Evolutionary conservation across 2,113 vertebrate species (phyloP).

Genomic region (Pelmatolapia mariae): DNA sequence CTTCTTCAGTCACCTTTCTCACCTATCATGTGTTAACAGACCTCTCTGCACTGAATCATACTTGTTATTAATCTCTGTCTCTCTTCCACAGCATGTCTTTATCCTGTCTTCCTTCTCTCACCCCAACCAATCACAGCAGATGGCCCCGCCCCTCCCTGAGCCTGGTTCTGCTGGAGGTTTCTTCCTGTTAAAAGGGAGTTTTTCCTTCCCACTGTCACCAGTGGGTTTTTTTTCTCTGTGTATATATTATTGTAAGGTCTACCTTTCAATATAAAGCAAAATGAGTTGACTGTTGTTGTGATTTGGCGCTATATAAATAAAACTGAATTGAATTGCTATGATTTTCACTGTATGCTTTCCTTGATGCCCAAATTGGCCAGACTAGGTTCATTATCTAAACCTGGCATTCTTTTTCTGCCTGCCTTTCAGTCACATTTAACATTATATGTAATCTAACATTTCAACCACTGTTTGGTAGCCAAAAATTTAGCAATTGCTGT

Average conservation of each 20-base stretch:
- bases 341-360: background rate
- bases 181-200: background rate
- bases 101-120: background rate
- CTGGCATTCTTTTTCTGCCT: background rate
- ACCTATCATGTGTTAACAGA: rapidly evolving
- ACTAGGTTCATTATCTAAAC: background rate
- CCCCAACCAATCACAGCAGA: rapidly evolving
- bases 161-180: rapidly evolving
- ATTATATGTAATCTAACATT: background rate
- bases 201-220: rapidly evolving
- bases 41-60: rapidly evolving
- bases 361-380: background rate
- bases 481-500: background rate
- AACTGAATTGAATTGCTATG: background rate
- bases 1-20: rapidly evolving
- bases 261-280: rapidly evolving
- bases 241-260: rapidly evolving
- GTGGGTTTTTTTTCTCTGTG: background rate
- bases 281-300: background rate
- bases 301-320: rapidly evolving
- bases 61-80: rapidly evolving
- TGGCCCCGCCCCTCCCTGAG: background rate
- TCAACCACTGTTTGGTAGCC: background rate
- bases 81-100: background rate
- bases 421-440: background rate